A percentile compares a stretch with the other conserved stretches of the same genome.
phyloP scores from a whole-genome alignment of 2,888 invertebrate genomes.

The Drosophila barbarae region DNA sequence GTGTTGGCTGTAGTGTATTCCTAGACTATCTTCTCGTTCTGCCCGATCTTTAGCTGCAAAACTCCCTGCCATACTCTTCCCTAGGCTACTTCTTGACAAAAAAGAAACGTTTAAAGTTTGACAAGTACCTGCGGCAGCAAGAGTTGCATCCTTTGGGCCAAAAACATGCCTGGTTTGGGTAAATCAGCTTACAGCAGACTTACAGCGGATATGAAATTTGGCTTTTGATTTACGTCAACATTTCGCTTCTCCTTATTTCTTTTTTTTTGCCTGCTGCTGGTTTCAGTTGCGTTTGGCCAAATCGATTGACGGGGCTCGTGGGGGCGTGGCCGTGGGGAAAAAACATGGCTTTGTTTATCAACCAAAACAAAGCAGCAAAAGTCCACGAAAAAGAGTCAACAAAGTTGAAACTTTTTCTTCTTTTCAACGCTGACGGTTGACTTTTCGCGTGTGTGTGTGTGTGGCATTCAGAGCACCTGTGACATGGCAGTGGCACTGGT shows the following conservation, averaged over 20 bases:
- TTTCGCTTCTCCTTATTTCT: constrained; percentile 11
- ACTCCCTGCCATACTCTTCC: neutral
- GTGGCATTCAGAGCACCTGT: constrained; percentile 66
- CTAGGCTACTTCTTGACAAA: neutral
- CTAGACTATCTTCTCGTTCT: neutral
- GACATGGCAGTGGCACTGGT: constrained; percentile 48
- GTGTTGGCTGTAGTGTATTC: neutral
- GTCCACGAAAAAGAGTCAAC: constrained; percentile 50
- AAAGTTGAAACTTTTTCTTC: constrained; percentile 42
- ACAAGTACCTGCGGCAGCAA: constrained; percentile 38
- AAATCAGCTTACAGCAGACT: constrained; percentile 73
- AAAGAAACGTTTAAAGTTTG: constrained; percentile 43
- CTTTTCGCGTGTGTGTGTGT: constrained; percentile 10
- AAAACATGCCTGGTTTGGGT: constrained; percentile 1
- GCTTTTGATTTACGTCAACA: constrained; percentile 71
- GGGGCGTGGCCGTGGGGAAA: constrained; percentile 44
- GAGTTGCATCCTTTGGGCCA: constrained; percentile 9
- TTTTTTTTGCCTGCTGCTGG: constrained; percentile 4
- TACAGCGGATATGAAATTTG: constrained; percentile 75
- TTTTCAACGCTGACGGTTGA: constrained; percentile 19
- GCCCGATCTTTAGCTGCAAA: neutral
- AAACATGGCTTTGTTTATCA: constrained; percentile 72
- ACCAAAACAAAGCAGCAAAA: constrained; percentile 59
- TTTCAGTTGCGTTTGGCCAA: constrained; percentile 49
- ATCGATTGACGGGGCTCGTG: constrained; percentile 67